Conservation (phyloP, 2,113 vertebrate genomes). For the Cebidichthys violaceus region DNA sequence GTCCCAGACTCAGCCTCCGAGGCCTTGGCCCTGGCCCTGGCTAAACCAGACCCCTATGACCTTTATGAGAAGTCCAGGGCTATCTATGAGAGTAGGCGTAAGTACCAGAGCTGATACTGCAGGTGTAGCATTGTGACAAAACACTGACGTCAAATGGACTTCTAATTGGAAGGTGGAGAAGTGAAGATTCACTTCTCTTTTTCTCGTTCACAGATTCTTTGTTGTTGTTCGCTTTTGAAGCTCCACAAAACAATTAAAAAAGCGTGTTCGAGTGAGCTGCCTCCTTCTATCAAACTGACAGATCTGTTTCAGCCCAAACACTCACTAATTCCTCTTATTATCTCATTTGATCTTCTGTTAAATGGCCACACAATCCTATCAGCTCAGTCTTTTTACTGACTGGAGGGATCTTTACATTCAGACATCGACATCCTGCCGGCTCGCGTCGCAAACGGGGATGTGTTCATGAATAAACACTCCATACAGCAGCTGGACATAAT, state of each 20-base stretch:
- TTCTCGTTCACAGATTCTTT: constrained; percentile 1
- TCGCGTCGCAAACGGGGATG: constrained; percentile 14
- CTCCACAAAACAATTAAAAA: constrained; percentile 1
- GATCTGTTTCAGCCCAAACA: constrained; percentile 1
- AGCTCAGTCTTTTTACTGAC: background rate
- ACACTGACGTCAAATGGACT: constrained; percentile 2
- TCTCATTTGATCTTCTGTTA: constrained; percentile 6
- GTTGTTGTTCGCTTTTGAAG: background rate
- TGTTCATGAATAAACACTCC: constrained; percentile 25
- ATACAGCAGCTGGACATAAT: background rate
- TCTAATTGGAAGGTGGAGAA: constrained; percentile 5
- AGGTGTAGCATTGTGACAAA: constrained; percentile 37
- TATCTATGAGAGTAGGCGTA: constrained; percentile 99
- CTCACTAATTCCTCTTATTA: constrained; percentile 5
- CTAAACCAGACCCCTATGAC: constrained; percentile 95
- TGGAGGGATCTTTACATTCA: constrained; percentile 23
- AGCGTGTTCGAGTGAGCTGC: background rate
- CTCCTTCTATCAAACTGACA: constrained; percentile 13
- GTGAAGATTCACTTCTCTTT: constrained; percentile 5
- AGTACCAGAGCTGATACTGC: constrained; percentile 83
- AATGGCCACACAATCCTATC: background rate
- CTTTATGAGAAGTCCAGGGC: constrained; percentile 98
- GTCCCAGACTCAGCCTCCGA: constrained; percentile 92
- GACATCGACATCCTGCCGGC: constrained; percentile 17
- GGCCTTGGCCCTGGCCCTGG: constrained; percentile 89